Evolutionary conservation across 1,140 invertebrate genomes (phyloP), one percentile per base, ranked within the genome.

Genomic region (Pectinophora gossypiella): DNA sequence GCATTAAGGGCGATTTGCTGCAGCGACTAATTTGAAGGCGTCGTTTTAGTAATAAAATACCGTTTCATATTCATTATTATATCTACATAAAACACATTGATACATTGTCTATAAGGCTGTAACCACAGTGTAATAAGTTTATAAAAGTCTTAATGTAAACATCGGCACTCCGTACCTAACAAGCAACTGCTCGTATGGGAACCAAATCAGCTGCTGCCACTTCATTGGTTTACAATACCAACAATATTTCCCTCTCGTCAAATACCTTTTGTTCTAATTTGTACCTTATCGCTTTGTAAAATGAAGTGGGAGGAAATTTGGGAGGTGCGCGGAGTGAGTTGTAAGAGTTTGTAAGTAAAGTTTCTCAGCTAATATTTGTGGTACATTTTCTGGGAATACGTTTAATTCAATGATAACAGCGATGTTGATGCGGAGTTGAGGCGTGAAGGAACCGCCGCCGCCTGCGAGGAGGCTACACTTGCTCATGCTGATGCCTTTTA

Each of bases 351-450:
- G 52, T 50, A 51, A 52, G 51, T 44, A 51, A 62, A 66, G 59
- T 66, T 66, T 59, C 63, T 59, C 52, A 59, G 63, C 56, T 62
- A 62, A 66, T 62, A 66, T 62, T 66, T 66, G 59, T 49, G 56
- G 56, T 59, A 59, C 56, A 62, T 62, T 66, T 66, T 62, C 56
- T 27, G 15, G 20, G 59, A 61, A 59, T 54, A 62, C 59, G 55
- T 66, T 66, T 62, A 62, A 59, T 66, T 59, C 59, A 65, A 66
- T 59, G 59, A 66, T 57, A 66, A 66, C 59, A 66, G 59, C 52
- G 44, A 54, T 65, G 63, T 65, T 65, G 59, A 61, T 65, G 48
- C 53, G 38, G 54, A 65, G 55, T 65, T 65, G 16, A 18, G 22
- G 10, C 13, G 19, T 19, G 21, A 32, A 13, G 36, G 40, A 19